Evolutionary conservation across 2,113 vertebrate genomes (phyloP), one percentile per base, ranked within the genome.

Genomic region (Podiceps cristatus): DNA sequence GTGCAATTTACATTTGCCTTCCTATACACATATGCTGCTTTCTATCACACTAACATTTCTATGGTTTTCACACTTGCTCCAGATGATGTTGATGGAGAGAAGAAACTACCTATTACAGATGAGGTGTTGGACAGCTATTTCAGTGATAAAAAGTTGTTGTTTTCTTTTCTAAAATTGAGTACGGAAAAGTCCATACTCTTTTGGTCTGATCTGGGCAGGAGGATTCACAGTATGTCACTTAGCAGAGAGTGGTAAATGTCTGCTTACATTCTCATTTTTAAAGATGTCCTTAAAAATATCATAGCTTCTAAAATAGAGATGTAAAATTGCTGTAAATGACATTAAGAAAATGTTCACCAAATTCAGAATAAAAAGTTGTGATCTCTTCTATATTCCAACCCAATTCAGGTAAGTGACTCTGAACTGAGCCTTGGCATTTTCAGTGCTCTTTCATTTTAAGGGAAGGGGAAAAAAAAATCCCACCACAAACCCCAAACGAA

Each of bases 1-100:
- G 24, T 20, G 33, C 47, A 15, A 86, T 93, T 89, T 88, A 74
- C 72, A 83, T 90, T 53, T 90, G 66, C 67, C 81, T 93, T 85
- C 74, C 18, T 1, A 42, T 5, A 66, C 28, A 86, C 45, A 62
- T 33, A 73, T 10, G 66, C 33, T 62, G 2, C 45, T 85, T 78
- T 75, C 76, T 55, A 22, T 64, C 77, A 82, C 17, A 5, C 29
- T 40, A 60, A 78, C 9, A n/a, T 67, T 50, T 33, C 40, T 37
- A 5, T 1, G 0, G 17, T 27, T 91, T 81, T 72, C 44, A 67
- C 56, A 35, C 53, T 55, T 58, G 16, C 33, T 91, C 37, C 59
- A 80, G 82, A 59, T 62, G 45, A 93, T 86, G 75, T 4, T 58
- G 74, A 58, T 9, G 18, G 37, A 44, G 71, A 77, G 42, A 47